Evolutionary conservation across 2,888 invertebrate species (phyloP), one percentile per base, ranked within the genome.

Genomic region (Cylloceria caligata): DNA sequence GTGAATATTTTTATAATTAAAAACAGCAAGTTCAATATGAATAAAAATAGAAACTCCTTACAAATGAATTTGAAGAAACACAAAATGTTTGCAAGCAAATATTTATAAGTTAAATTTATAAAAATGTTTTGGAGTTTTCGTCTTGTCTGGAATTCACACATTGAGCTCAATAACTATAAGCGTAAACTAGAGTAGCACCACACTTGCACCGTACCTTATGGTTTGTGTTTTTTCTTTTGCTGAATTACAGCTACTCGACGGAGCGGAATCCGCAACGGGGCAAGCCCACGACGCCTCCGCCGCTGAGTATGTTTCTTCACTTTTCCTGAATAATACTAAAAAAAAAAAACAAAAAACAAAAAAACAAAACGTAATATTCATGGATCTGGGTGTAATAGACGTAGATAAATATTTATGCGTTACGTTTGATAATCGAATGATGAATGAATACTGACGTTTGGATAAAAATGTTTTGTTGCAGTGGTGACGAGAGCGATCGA

Each of bases 231-330:
- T 94, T 94, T 94, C 92, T 92, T 94, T 94, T 94, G 93, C 93
- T 94, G 94, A 90, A 91, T 90, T 92, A 88, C 92, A 96, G 96
- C 95, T 96, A 94, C 95, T 95, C 95, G 95, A 95, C 94, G 94
- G 94, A 92, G 93, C 94, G 88, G 93, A 93, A 90, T 91, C 94
- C 89, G 94, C 94, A 92, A 93, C 94, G 93, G 93, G 94, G 92
- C 94, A 94, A 93, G 86, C 85, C 86, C 88, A 89, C 87, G 88
- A 88, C 87, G 83, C 89, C 81, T 85, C 87, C 71, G 87, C 84
- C 83, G 88, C 88, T 88, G 89, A 92, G 92, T 92, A 92, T 86
- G 92, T 92, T 90, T 84, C 87, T 85, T 86, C 76, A 84, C 82
- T 88, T 87, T 82, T 71, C 73, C 81, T 81, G 81, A 64, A 45